Conservation (phyloP, 1,140 invertebrate species). For the Maniola jurtina region DNA sequence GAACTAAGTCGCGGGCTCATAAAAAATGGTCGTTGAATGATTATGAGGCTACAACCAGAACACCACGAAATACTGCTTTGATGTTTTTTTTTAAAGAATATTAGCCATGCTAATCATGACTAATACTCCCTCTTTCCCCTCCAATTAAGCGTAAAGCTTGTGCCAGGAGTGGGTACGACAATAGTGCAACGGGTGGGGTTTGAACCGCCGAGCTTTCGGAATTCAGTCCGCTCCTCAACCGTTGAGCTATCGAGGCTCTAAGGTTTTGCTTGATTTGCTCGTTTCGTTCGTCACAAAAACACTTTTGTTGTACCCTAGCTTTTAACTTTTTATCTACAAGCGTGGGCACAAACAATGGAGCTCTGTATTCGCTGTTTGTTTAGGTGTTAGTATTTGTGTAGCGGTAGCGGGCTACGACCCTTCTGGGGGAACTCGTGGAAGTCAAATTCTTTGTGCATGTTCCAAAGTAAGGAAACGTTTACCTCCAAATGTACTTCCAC, state of each 20-base stretch:
- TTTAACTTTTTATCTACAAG: neutral
- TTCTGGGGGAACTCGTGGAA: neutral
- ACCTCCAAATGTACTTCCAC: neutral
- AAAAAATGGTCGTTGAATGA: too few species aligned
- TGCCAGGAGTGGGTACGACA: too few species aligned
- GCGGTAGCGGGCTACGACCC: neutral
- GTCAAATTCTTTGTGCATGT: constrained; percentile 3
- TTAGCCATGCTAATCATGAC: too few species aligned
- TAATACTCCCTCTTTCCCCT: too few species aligned
- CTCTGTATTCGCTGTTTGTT: neutral
- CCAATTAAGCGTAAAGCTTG: too few species aligned
- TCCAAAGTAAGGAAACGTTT: neutral
- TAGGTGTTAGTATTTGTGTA: neutral
- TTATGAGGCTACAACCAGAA: too few species aligned
- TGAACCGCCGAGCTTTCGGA: too few species aligned
- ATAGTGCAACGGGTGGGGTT: too few species aligned
- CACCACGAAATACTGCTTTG: too few species aligned
- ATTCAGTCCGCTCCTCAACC: too few species aligned
- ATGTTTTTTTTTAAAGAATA: too few species aligned
- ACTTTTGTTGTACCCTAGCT: neutral
- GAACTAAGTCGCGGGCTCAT: too few species aligned
- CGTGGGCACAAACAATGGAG: neutral
- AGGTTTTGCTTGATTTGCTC: neutral
- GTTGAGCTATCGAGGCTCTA: neutral
- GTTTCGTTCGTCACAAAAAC: neutral